Evolutionary conservation across 2,888 invertebrate genomes (phyloP).

Genomic region (Abscondita cerata): DNA sequence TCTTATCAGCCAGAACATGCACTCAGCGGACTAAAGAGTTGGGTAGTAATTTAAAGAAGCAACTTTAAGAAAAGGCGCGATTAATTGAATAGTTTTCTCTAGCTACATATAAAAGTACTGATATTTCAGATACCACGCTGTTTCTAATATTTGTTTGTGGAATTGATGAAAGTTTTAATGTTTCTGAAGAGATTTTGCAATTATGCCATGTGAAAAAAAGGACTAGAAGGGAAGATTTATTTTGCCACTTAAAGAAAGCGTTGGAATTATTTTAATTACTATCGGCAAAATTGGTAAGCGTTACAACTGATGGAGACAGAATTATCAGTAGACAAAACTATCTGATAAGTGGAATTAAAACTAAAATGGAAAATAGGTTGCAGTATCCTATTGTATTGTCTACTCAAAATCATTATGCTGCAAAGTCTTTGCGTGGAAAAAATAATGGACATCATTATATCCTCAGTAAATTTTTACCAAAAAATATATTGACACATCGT

Average conservation of each 20-base stretch:
- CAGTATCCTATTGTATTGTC: not conserved
- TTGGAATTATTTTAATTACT: not conserved
- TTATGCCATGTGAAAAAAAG: not conserved
- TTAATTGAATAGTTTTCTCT: not conserved
- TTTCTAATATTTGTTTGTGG: too few species aligned
- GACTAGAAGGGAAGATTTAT: not conserved
- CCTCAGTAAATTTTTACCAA: too few species aligned
- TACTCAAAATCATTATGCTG: not conserved
- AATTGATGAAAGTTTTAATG: not conserved
- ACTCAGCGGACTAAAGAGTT: not conserved
- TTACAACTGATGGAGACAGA: too few species aligned
- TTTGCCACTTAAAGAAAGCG: not conserved
- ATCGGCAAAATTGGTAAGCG: not conserved
- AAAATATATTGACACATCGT: constrained; percentile 36
- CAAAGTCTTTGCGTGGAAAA: not conserved
- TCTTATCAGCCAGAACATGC: not conserved
- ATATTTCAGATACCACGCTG: too few species aligned
- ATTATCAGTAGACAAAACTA: too few species aligned
- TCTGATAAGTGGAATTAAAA: not conserved
- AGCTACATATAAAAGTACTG: not conserved
- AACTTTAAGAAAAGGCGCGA: not conserved
- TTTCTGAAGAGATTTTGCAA: not conserved
- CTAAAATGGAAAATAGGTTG: not conserved
- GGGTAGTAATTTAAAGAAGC: too few species aligned
- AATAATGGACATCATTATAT: too few species aligned